Percentiles rank a stretch among this genome's conserved stretches.
Conservation (phyloP, 2,113 vertebrate genomes). For the Jaculus jaculus region DNA sequence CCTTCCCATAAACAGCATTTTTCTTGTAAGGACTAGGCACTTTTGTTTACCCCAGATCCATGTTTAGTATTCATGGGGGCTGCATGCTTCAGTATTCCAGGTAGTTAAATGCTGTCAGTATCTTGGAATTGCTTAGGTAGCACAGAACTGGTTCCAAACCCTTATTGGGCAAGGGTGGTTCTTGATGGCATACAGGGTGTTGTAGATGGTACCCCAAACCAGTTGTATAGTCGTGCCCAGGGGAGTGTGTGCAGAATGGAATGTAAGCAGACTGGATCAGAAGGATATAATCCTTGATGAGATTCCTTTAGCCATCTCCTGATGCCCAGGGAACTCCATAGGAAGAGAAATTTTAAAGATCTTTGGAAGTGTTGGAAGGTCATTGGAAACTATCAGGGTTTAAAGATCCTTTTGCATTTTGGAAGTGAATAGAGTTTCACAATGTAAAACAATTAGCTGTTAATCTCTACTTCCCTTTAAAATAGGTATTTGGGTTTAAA, state of each 20-base stretch:
- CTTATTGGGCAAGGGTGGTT: neutral
- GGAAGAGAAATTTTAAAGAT: slow-evolving; percentile 6
- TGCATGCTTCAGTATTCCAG: neutral
- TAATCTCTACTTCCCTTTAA: slow-evolving; percentile 47
- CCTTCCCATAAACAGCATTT: neutral
- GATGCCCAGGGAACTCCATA: neutral
- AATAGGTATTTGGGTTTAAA: slow-evolving; percentile 18
- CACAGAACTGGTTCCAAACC: neutral
- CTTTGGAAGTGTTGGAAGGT: neutral
- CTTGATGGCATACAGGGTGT: neutral
- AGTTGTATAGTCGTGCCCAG: neutral
- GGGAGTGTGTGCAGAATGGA: slow-evolving; percentile 36
- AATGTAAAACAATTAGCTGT: slow-evolving; percentile 31
- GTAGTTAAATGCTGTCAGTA: neutral
- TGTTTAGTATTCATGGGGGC: neutral
- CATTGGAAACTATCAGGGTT: slow-evolving; percentile 15
- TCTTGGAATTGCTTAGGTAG: neutral
- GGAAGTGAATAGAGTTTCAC: slow-evolving; percentile 1
- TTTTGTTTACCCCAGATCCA: slow-evolving; percentile 14
- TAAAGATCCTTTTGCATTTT: slow-evolving; percentile 20
- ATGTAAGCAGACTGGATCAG: slow-evolving; percentile 58
- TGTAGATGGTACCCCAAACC: neutral
- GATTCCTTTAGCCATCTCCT: neutral
- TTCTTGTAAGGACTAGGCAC: neutral
- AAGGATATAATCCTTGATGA: neutral